Base-by-base conservation (phyloP, 2,797 vertebrate genomes). In the Molossus molossus region DNA sequence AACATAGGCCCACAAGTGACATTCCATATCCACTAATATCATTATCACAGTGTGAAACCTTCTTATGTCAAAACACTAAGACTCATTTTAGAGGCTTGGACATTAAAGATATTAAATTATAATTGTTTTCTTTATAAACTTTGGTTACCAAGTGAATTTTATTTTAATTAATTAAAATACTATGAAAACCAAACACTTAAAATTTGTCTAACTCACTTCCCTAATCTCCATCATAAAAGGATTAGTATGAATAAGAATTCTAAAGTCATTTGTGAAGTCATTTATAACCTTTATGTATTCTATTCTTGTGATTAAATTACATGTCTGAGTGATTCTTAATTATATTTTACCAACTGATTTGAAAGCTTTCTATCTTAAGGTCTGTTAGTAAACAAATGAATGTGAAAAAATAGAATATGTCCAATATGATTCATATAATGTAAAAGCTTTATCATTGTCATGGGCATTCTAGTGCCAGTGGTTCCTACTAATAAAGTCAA, bases 281-380 rank as follows among this genome's bases (percentile, higher is more conserved):
- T 97, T 97, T 97, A 97, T 98, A 96, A 97, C 91, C 95, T 99
- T 98, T 98, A 98, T 98, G 98, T 98, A 98, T 98, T 96, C 94
- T 98, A 95, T 97, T 98, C 98, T 97, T 97, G 92, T 98, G 98
- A 99, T 99, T 99, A 99, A 99, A 99, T 99, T 98, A 99, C 98
- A 99, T 99, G 99, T 99, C 98, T 99, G 98, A 99, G 97, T 99
- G 99, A 98, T 98, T 98, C 98, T 98, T 99, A 99, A 99, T 99
- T 99, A 99, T 98, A 98, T 99, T 99, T 99, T 97, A 97, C 97
- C 97, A 98, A 98, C 97, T 98, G 97, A 97, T 98, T 98, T 97
- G 98, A 98, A 98, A 98, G 98, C 98, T 98, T 98, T 98, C 95
- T 98, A 98, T 99, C 98, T 98, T 98, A 97, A 98, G 98, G 98